These are phyloP conservation scores for Laupala kohalensis DNA, from an alignment of 1,140 invertebrate species.

Conservation along the genomic window DNA sequence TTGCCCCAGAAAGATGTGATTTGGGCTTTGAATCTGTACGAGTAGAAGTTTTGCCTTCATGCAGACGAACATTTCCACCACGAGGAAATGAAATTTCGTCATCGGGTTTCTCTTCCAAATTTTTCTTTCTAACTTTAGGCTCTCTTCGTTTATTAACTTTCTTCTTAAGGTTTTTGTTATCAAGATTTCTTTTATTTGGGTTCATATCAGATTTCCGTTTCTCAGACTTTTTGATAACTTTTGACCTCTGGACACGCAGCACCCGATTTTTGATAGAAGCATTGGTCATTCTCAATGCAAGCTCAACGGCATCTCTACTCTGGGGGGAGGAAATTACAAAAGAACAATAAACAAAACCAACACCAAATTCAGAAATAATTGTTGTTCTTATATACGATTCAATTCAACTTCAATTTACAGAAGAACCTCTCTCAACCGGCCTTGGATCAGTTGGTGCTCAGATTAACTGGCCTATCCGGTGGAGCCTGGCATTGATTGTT, in stretches of 20 bases:
- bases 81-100: no score
- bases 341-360: background rate
- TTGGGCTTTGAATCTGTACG: no score
- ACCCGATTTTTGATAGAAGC: background rate
- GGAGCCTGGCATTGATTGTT: no score
- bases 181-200: background rate
- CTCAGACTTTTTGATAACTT: no score
- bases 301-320: conserved; percentile 3
- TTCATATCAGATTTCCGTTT: no score
- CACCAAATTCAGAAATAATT: background rate
- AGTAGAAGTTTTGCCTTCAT: no score
- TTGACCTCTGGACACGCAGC: background rate
- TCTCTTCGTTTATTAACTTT: background rate
- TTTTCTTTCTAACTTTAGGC: background rate
- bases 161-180: background rate
- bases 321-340: background rate
- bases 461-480: no score
- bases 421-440: no score
- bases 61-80: no score
- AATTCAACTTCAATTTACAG: background rate
- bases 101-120: background rate
- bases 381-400: background rate
- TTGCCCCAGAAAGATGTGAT: no score
- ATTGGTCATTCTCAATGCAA: conserved; percentile 2
- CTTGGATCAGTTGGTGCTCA: no score